phyloP scores from a whole-genome alignment of 2,888 invertebrate genomes.

The Sialis lutaria region DNA sequence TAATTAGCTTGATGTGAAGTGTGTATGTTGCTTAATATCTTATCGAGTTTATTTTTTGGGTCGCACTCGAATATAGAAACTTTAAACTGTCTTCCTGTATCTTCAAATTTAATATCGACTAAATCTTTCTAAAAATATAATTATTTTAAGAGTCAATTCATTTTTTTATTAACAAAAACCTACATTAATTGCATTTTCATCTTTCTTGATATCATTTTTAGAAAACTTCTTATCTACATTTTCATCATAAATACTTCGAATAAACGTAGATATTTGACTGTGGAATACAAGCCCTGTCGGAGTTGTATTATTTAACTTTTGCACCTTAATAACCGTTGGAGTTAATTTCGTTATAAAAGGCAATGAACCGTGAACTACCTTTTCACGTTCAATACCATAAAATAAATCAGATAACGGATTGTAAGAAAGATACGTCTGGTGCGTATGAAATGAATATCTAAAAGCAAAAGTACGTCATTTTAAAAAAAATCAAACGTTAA shows the following conservation, averaged over 20 bases:
- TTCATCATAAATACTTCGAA: slow-evolving; percentile 3
- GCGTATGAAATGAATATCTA: slow-evolving; percentile 35
- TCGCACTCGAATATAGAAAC: slow-evolving; percentile 8
- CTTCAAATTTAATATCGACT: slow-evolving; percentile 5
- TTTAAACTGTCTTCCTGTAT: slow-evolving; percentile 7
- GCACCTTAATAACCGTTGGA: not conserved
- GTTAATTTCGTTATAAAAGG: slow-evolving; percentile 6
- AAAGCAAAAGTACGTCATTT: slow-evolving; percentile 4
- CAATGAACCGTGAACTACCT: slow-evolving; percentile 6
- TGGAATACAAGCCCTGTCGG: not conserved
- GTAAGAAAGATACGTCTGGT: slow-evolving; percentile 28
- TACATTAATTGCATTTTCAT: too few relatives aligned
- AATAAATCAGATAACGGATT: slow-evolving; percentile 46
- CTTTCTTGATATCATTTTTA: too few relatives aligned
- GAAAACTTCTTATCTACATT: not conserved
- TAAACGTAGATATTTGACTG: not conserved
- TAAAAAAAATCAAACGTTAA: not conserved
- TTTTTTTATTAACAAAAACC: too few relatives aligned
- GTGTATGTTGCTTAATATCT: slow-evolving; percentile 4
- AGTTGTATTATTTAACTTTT: slow-evolving; percentile 3
- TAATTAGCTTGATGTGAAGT: slow-evolving; percentile 7
- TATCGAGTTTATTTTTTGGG: slow-evolving; percentile 6
- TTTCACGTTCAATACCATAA: slow-evolving; percentile 38
- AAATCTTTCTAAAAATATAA: slow-evolving; percentile 3
- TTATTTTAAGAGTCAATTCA: too few relatives aligned